These are phyloP conservation scores for Nibea coibor DNA, from an alignment of 2,113 vertebrate species.

Conservation along the genomic window DNA sequence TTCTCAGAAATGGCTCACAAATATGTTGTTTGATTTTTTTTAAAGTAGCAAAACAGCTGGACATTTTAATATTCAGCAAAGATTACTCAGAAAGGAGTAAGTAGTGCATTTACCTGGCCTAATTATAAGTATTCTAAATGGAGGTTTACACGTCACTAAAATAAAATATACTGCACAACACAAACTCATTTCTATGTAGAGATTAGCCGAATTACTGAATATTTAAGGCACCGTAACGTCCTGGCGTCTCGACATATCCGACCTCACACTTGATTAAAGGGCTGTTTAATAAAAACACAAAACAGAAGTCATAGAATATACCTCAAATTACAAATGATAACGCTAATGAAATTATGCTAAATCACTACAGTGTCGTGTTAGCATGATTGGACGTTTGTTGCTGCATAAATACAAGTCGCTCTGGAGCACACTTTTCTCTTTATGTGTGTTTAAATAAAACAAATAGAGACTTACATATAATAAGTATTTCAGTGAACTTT, in stretches of 20 bases:
- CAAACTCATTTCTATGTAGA: neutral
- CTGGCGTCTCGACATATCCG: neutral
- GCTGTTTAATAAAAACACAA: neutral
- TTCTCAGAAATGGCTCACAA: neutral
- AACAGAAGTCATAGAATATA: too few relatives aligned
- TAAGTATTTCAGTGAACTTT: neutral
- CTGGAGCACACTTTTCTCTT: neutral
- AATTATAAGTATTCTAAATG: neutral
- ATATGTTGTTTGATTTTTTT: too few relatives aligned
- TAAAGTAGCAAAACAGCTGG: neutral
- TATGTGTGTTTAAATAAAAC: neutral
- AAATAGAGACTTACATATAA: neutral
- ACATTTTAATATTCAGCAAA: neutral
- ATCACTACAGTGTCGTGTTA: neutral
- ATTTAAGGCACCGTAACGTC: neutral
- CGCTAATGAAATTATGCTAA: neutral
- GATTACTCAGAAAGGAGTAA: neutral
- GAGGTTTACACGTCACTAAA: neutral
- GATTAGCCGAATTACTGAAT: neutral
- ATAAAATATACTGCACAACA: neutral
- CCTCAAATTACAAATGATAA: neutral
- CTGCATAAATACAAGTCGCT: neutral
- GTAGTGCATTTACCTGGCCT: neutral
- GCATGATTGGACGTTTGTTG: neutral
- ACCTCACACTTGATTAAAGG: conserved; percentile 9